phyloP scores from a whole-genome alignment of 2,888 invertebrate genomes.

The Lasius fuliginosus region DNA sequence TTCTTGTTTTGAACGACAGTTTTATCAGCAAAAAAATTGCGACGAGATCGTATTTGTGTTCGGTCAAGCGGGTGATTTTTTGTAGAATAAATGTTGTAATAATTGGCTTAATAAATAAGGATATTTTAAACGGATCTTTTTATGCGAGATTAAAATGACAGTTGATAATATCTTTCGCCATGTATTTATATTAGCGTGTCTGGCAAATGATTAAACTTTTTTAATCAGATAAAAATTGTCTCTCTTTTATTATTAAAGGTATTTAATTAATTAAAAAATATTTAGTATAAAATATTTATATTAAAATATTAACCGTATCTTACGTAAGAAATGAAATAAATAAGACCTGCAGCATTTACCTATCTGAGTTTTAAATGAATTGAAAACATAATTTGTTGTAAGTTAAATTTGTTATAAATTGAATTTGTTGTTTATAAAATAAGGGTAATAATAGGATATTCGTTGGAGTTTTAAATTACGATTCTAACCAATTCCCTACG shows the following conservation, averaged over 20 bases:
- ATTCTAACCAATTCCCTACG: neutral
- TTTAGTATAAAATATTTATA: neutral
- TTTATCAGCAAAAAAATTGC: neutral
- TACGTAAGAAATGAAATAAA: neutral
- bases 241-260: neutral
- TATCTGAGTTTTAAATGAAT: neutral
- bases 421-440: neutral
- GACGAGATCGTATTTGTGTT: neutral
- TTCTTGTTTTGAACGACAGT: neutral
- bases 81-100: slow-evolving; percentile 15
- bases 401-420: neutral
- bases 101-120: slow-evolving; percentile 17
- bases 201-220: neutral
- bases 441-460: neutral
- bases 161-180: neutral
- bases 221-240: neutral
- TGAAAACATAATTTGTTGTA: neutral
- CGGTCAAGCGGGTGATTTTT: neutral
- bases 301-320: neutral
- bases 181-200: neutral
- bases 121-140: slow-evolving; percentile 19
- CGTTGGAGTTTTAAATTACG: neutral
- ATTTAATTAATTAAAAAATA: neutral
- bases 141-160: neutral
- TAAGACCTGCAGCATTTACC: neutral